A percentile compares a stretch with the other conserved stretches of the same genome.
Evolutionary conservation across 2,113 vertebrate genomes (phyloP).

Genomic region (Deroptyus accipitrinus): DNA sequence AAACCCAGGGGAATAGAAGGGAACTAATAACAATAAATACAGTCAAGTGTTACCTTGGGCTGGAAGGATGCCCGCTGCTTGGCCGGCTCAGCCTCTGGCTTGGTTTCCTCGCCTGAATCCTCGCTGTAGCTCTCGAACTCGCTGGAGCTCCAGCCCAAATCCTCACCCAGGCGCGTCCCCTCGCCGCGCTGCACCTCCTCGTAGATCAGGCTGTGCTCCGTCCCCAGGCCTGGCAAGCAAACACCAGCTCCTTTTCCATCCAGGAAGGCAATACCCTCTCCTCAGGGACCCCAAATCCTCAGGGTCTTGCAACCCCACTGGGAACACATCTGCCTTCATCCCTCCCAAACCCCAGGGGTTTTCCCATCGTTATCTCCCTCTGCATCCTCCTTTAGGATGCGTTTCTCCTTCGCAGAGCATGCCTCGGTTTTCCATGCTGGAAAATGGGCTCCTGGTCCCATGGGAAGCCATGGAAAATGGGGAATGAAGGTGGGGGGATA

Average conservation of each 20-base stretch:
- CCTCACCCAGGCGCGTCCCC: constrained; percentile 16
- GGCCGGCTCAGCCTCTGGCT: constrained; percentile 61
- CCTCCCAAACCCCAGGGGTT: not conserved
- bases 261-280: not conserved
- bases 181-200: constrained; percentile 81
- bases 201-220: constrained; percentile 76
- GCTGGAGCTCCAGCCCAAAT: constrained; percentile 93
- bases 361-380: not conserved
- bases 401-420: accelerated
- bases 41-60: constrained; percentile 65
- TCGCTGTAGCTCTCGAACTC: constrained; percentile 98
- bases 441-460: not conserved
- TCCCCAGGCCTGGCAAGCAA: not conserved
- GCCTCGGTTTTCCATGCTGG: not conserved
- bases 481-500: no score
- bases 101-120: constrained; percentile 81
- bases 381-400: not conserved
- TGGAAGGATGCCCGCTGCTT: constrained; percentile 76
- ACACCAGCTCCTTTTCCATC: not conserved
- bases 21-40: not conserved
- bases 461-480: accelerated
- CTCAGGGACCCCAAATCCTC: not conserved
- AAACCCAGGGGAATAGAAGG: not conserved
- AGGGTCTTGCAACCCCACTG: not conserved
- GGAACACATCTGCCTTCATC: not conserved